A percentile compares a stretch with the other conserved stretches of the same genome.
These are phyloP conservation scores for Myotis planiceps DNA, from an alignment of 2,797 vertebrate genomes.

Conservation along the genomic window DNA sequence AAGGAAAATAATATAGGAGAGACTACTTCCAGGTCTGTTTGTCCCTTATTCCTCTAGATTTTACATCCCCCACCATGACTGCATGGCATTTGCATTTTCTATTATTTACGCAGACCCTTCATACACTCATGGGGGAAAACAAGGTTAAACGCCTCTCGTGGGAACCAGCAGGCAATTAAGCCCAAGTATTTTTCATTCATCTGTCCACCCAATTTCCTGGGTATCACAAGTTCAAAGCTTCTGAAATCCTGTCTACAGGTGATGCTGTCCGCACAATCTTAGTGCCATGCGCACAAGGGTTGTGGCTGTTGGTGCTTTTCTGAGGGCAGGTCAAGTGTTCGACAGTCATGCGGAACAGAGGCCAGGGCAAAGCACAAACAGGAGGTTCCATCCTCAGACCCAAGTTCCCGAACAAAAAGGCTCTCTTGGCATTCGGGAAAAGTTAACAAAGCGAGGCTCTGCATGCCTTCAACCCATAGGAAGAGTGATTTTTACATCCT, in stretches of 20 bases:
- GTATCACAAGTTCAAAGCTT: background rate
- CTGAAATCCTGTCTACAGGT: background rate
- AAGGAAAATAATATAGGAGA: conserved; percentile 69
- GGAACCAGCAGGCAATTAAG: background rate
- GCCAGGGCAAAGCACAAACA: background rate
- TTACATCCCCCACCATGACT: background rate
- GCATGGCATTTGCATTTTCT: background rate
- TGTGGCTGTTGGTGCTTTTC: background rate
- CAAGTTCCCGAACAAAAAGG: background rate
- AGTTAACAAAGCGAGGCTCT: background rate
- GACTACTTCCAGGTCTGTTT: background rate
- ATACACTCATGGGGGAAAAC: background rate
- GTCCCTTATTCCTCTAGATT: background rate
- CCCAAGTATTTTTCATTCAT: background rate
- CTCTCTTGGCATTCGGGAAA: background rate
- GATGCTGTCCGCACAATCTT: background rate
- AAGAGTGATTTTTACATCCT: background rate
- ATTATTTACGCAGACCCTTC: background rate
- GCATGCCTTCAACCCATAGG: background rate
- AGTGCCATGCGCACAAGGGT: background rate
- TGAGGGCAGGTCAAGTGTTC: background rate
- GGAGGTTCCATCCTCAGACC: background rate
- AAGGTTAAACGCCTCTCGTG: background rate
- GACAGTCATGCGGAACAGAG: background rate
- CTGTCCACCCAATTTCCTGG: background rate